Conservation (phyloP, 2,113 vertebrate genomes). For the Ophiodon elongatus region DNA sequence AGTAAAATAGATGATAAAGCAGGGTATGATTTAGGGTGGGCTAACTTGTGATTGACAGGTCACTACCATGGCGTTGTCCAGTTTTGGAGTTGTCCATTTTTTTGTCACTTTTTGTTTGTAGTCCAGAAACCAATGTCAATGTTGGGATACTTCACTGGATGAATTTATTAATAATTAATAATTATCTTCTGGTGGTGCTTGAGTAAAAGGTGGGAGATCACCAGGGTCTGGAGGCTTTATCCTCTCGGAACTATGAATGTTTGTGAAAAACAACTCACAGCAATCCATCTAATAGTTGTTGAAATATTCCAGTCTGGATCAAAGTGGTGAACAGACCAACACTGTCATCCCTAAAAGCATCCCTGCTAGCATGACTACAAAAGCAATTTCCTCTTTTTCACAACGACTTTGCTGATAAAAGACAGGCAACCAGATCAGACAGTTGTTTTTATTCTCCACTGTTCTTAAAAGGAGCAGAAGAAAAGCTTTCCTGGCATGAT, state of each 20-base stretch:
- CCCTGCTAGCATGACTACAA: background rate
- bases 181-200: background rate
- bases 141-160: background rate
- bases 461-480: slow-evolving; percentile 7
- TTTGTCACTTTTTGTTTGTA: too few species aligned
- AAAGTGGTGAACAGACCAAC: background rate
- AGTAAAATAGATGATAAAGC: too few species aligned
- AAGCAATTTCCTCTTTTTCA: background rate
- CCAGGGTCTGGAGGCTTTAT: background rate
- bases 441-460: background rate
- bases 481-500: slow-evolving; percentile 10
- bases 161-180: too few species aligned
- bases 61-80: too few species aligned
- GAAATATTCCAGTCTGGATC: background rate
- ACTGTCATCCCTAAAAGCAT: background rate
- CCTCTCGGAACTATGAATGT: background rate
- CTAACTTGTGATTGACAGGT: too few species aligned
- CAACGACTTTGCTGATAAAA: background rate
- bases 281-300: background rate
- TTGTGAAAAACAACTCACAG: background rate
- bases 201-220: background rate
- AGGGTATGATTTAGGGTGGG: too few species aligned
- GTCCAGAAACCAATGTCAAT: background rate
- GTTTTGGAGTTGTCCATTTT: too few species aligned
- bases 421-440: background rate